Base-by-base conservation (phyloP, 2,888 invertebrate genomes). In the Scrobipalpa costella region DNA sequence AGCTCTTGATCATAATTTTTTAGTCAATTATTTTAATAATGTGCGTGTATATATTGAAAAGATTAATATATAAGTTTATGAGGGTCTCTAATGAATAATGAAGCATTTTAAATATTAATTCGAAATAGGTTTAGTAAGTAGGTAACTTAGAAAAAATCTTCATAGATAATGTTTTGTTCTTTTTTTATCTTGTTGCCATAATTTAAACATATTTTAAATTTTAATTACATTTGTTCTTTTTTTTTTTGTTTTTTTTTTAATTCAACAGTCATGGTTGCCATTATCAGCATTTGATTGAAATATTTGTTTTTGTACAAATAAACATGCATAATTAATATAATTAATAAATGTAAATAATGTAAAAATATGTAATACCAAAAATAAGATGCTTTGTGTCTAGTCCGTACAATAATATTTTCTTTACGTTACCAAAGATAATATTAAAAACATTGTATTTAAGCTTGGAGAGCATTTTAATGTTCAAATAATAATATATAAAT, bases 361-460 rank as follows among this genome's bases (percentile, higher is more conserved):
- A 27, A 21, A 44, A 19, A 21, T 52, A 52, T 13, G 3, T 13
- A 44, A 44, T 44, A 44, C 15, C 44, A 52, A 21, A 44, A 52
- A 11, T 52, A 21, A 11, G 21, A 13, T 27, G 50, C 50, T 52
- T 21, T 52, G 50, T 52, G 50, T 52, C 81, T 90, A 75, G 0
- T 21, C 40, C 9, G 21, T 17, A 52, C n/a, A 64, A 44, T 44
- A 5, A n/a, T 44, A 44, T 44, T 44, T 44, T 15, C 44, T 44
- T 44, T 44, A 15, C 44, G 44, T 44, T 44, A 44, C 44, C 44
- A 44, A 44, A 44, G 44, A 44, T 44, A 44, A 15, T 44, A n/a
- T 15, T 15, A n/a, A 2, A 44, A n/a, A 15, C 15, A 44, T 44
- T 3, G 5, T 44, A 7, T 15, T n/a, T 44, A 44, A 15, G 44